Percentiles rank a stretch among this genome's conserved stretches.
These are phyloP conservation scores for Bagarius yarrelli DNA, from an alignment of 2,113 vertebrate species.

Conservation along the genomic window DNA sequence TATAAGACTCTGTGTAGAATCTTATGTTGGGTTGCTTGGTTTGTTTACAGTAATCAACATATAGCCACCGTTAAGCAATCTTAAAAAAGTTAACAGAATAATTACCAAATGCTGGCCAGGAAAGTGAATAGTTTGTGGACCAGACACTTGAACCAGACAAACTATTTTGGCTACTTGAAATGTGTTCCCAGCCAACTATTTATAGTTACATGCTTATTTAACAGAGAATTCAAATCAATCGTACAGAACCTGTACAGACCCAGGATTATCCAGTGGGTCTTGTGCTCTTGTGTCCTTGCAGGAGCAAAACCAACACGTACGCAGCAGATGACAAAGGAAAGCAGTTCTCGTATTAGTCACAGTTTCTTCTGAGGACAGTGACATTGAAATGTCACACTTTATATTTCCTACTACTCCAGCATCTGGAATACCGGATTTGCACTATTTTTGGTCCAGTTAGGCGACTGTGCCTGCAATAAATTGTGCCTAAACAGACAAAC, in stretches of 20 bases:
- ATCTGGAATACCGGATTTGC: slow-evolving; percentile 25
- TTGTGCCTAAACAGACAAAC: not conserved
- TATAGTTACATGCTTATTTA: slow-evolving; percentile 10
- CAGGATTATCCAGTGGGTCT: not conserved
- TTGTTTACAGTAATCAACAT: not conserved
- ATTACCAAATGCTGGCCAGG: slow-evolving; percentile 6
- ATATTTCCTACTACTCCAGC: slow-evolving; percentile 32
- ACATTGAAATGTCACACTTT: slow-evolving; percentile 41
- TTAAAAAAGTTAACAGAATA: not conserved
- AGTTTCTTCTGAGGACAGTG: slow-evolving; percentile 18
- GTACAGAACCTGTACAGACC: not conserved
- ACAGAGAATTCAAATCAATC: not conserved
- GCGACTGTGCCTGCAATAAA: not conserved
- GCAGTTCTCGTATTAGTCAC: slow-evolving; percentile 19
- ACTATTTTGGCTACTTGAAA: not conserved
- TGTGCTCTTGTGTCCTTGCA: not conserved
- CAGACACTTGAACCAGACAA: slow-evolving; percentile 15
- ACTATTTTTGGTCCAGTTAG: slow-evolving; percentile 13
- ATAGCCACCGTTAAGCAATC: not conserved
- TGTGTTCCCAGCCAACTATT: not conserved
- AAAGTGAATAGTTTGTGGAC: slow-evolving; percentile 5
- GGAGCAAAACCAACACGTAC: not conserved
- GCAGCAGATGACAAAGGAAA: slow-evolving; percentile 1
- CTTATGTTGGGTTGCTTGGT: not conserved
- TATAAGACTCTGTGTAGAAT: not conserved